Conservation (phyloP, 2,113 vertebrate genomes). For the Diphyllodes magnificus region DNA sequence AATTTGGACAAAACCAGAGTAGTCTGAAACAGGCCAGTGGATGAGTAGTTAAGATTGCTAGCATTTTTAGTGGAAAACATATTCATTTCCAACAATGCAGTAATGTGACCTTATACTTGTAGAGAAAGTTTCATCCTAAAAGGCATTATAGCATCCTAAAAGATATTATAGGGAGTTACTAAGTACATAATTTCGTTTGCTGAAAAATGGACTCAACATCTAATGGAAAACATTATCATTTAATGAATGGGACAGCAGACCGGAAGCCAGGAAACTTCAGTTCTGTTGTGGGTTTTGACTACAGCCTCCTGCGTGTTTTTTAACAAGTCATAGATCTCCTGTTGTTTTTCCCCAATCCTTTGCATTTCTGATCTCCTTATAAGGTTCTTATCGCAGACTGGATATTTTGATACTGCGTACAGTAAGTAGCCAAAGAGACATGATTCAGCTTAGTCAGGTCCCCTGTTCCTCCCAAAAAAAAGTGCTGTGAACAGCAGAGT, state of each 20-base stretch:
- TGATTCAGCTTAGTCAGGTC: not conserved
- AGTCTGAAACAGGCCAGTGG: not conserved
- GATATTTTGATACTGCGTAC: not conserved
- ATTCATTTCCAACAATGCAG: not conserved
- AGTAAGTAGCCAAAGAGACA: not conserved
- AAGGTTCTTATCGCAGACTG: not conserved
- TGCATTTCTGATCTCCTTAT: not conserved
- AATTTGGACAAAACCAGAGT: not conserved
- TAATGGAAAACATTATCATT: not conserved
- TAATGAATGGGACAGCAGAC: not conserved
- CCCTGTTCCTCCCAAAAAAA: accelerated
- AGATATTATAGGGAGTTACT: not conserved
- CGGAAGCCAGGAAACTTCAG: not conserved
- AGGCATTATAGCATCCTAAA: not conserved
- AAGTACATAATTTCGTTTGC: not conserved
- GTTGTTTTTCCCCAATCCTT: not conserved
- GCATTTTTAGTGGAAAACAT: not conserved
- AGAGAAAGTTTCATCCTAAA: not conserved
- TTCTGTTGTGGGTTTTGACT: not conserved
- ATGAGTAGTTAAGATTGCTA: not conserved
- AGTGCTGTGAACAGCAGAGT: not conserved
- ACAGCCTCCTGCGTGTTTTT: not conserved
- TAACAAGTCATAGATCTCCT: not conserved
- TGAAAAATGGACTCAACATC: not conserved
- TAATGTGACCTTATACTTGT: not conserved